Percentiles rank a stretch among this genome's conserved stretches.
phyloP scores from a whole-genome alignment of 2,113 vertebrate species.

The Rhadina sibilatrix region DNA sequence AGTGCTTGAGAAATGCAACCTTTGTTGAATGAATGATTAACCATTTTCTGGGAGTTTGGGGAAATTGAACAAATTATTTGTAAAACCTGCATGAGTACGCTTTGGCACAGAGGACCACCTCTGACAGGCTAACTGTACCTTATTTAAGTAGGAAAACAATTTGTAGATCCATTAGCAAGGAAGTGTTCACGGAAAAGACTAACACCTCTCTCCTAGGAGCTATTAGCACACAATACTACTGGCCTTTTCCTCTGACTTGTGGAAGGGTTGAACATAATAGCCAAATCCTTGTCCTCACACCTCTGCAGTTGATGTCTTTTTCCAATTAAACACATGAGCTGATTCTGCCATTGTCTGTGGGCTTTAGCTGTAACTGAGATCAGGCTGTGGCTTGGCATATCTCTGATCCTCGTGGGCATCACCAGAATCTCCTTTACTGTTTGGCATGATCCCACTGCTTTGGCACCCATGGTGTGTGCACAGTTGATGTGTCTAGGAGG shows the following conservation, averaged over 20 bases:
- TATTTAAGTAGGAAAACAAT: not conserved
- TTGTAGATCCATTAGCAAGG: not conserved
- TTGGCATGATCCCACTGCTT: not conserved
- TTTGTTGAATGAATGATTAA: not conserved
- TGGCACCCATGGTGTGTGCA: not conserved
- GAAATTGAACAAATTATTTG: not conserved
- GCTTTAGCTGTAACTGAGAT: not conserved
- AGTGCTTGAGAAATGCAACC: not conserved
- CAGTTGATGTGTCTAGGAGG: not conserved
- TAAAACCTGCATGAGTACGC: not conserved
- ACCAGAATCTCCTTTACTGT: not conserved
- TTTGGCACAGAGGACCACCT: not conserved
- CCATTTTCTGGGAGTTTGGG: not conserved
- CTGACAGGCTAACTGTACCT: not conserved
- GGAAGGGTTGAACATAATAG: not conserved
- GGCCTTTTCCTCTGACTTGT: not conserved
- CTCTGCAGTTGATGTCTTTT: not conserved
- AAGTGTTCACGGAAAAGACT: not conserved
- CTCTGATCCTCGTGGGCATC: not conserved
- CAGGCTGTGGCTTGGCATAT: not conserved
- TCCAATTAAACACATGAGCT: not conserved
- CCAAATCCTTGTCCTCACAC: not conserved
- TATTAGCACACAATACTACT: not conserved
- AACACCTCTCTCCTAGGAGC: not conserved
- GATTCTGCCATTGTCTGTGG: not conserved